phyloP scores from a whole-genome alignment of 1,140 invertebrate genomes.

The Cyclargus thomasi region DNA sequence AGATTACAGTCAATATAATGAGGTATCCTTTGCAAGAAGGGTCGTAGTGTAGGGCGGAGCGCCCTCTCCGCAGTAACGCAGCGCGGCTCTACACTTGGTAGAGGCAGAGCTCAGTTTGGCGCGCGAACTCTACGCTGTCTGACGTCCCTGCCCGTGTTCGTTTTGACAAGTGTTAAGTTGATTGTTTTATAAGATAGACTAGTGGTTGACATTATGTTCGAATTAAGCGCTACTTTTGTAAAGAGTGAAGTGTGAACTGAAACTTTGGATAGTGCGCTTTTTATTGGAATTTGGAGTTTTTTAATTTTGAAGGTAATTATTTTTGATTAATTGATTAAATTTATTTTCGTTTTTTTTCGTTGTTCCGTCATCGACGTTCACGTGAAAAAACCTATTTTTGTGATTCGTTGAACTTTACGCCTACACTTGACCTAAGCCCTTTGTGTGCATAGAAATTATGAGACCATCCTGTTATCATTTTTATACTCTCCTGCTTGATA shows the following conservation, averaged over 20 bases:
- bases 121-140: constrained; percentile 47
- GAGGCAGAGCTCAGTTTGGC: constrained; percentile 50
- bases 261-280: constrained; percentile 43
- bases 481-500: neutral
- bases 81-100: constrained; percentile 21
- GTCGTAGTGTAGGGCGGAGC: constrained; percentile 39
- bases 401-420: constrained; percentile 20
- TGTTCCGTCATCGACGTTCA: neutral
- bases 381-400: constrained; percentile 3
- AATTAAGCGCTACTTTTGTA: constrained; percentile 62
- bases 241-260: constrained; percentile 52
- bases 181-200: constrained; percentile 69
- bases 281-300: constrained; percentile 39
- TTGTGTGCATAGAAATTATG: constrained; percentile 24
- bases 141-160: constrained; percentile 38
- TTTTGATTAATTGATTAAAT: constrained; percentile 19
- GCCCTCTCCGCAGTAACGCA: constrained; percentile 52
- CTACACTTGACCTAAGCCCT: constrained; percentile 33
- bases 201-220: constrained; percentile 67
- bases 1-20: constrained; percentile 70
- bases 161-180: constrained; percentile 72
- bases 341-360: neutral
- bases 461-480: constrained; percentile 4
- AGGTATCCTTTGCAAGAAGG: constrained; percentile 66
- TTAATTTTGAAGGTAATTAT: constrained; percentile 47